Conservation (phyloP, 2,113 vertebrate genomes). For the Aramus guarauna region DNA sequence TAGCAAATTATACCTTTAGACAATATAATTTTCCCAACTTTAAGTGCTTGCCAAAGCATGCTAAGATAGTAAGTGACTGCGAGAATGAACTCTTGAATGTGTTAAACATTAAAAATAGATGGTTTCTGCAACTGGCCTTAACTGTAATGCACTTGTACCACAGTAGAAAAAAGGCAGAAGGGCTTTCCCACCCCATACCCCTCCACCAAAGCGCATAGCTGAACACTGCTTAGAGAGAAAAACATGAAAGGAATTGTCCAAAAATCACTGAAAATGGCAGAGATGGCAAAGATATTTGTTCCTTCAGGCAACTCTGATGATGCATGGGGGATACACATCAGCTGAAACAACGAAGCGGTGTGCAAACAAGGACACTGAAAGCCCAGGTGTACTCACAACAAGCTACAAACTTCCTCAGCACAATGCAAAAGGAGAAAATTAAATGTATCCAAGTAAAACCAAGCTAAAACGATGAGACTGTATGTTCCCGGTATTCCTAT, state of each 20-base stretch:
- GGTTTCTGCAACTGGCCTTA: not conserved
- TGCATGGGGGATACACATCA: not conserved
- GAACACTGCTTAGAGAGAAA: not conserved
- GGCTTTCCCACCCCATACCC: not conserved
- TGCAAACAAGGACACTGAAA: not conserved
- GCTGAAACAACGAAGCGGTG: not conserved
- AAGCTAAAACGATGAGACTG: not conserved
- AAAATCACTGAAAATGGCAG: not conserved
- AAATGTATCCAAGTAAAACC: not conserved
- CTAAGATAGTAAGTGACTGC: not conserved
- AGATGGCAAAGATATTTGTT: not conserved
- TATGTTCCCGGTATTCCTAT: not conserved
- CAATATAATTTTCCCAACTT: not conserved
- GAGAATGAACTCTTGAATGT: not conserved
- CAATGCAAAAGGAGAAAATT: not conserved
- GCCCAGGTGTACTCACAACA: not conserved
- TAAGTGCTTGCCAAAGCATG: not conserved
- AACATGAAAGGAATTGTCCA: not conserved
- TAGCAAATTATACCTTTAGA: not conserved
- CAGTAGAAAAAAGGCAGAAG: not conserved
- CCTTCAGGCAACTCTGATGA: not conserved
- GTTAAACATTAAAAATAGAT: not conserved
- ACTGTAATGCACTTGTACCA: not conserved
- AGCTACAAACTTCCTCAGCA: not conserved
- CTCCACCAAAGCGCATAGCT: not conserved